phyloP scores from a whole-genome alignment of 2,113 vertebrate species.

The Arizona elegans region DNA sequence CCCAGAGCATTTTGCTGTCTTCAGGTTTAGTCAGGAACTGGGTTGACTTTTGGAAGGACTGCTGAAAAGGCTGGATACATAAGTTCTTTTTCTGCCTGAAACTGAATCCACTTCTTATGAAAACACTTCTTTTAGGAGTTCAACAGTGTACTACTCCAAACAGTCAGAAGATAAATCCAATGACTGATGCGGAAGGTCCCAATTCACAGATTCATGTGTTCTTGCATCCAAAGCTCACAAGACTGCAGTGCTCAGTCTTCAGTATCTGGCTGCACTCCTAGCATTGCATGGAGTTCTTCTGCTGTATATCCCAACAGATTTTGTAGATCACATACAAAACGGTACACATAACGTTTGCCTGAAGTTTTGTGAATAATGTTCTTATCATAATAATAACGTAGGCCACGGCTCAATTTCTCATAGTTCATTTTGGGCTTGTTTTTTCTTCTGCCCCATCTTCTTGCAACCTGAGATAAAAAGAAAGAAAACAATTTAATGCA shows the following conservation, averaged over 20 bases:
- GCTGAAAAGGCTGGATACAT: constrained; percentile 16
- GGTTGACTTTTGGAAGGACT: background rate
- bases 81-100: constrained; percentile 8
- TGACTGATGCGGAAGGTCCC: constrained; percentile 20
- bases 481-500: rapidly evolving
- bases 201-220: background rate
- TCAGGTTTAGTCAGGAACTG: background rate
- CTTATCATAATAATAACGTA: constrained; percentile 91
- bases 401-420: constrained; percentile 85
- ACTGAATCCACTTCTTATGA: constrained; percentile 53
- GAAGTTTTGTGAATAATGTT: constrained; percentile 92
- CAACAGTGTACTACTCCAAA: constrained; percentile 30
- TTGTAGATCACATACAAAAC: constrained; percentile 88
- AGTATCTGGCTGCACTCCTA: constrained; percentile 83
- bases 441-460: constrained; percentile 85
- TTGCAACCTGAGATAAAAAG: constrained; percentile 74
- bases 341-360: constrained; percentile 88
- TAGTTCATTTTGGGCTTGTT: constrained; percentile 96
- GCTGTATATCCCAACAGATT: constrained; percentile 82
- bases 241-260: constrained; percentile 74
- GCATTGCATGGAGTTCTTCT: constrained; percentile 83
- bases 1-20: background rate
- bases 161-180: constrained; percentile 14
- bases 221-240: background rate
- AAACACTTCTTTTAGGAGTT: constrained; percentile 40